Conservation (phyloP, 2,113 vertebrate species). For the Cromileptes altivelis region DNA sequence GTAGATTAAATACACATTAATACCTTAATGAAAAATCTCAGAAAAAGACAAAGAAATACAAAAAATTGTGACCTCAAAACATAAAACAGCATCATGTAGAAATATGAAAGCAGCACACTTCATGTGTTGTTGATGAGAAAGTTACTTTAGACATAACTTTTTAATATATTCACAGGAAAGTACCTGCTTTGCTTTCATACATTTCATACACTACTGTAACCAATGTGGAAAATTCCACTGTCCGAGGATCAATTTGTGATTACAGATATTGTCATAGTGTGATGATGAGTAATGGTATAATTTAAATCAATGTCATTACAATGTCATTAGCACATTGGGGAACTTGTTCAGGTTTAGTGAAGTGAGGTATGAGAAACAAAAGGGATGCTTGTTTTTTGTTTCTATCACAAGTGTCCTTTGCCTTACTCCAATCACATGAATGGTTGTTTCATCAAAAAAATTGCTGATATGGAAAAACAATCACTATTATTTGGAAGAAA, state of each 20-base stretch:
- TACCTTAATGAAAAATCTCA: no score
- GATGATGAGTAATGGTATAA: background rate
- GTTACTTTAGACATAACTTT: background rate
- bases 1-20: no score
- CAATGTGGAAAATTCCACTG: background rate
- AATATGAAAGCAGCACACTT: background rate
- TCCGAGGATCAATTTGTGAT: background rate
- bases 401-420: no score
- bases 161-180: background rate
- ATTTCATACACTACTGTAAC: background rate
- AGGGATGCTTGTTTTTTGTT: no score
- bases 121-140: background rate
- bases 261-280: background rate
- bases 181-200: background rate
- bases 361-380: no score
- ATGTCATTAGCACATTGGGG: no score
- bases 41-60: background rate
- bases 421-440: background rate
- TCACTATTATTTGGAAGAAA: constrained; percentile 49
- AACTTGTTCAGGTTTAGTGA: no score
- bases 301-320: background rate
- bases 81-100: background rate
- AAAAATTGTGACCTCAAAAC: background rate
- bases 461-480: constrained; percentile 45
- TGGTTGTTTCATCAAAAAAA: constrained; percentile 30